Evolutionary conservation across 2,113 vertebrate species (phyloP).

Genomic region (Nannospalax galili): DNA sequence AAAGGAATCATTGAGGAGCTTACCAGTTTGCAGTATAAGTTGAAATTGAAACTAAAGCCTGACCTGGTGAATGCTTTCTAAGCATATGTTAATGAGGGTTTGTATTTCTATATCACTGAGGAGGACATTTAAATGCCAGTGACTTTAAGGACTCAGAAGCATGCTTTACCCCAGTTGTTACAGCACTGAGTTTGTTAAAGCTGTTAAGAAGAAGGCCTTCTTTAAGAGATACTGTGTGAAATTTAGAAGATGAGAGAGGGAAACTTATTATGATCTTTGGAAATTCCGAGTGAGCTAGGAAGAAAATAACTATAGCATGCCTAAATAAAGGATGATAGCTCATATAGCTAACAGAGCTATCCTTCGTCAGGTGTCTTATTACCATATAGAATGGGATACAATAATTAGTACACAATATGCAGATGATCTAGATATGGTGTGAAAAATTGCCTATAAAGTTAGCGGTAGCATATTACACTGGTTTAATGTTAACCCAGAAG

Average conservation of each 20-base stretch:
- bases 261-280: not conserved
- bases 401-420: not conserved
- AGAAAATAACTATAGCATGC: not conserved
- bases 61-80: not conserved
- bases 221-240: not conserved
- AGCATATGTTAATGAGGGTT: not conserved
- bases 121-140: not conserved
- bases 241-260: not conserved
- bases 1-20: not conserved
- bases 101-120: not conserved
- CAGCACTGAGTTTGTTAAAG: not conserved
- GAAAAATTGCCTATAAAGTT: not conserved
- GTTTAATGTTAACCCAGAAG: not conserved
- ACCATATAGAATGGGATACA: no score
- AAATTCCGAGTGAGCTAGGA: not conserved
- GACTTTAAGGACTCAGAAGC: accelerated
- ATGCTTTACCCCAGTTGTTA: not conserved
- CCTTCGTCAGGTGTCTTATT: not conserved
- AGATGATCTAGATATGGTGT: not conserved
- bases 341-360: not conserved
- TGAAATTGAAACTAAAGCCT: not conserved
- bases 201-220: not conserved
- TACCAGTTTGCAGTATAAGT: not conserved
- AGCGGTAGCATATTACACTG: not conserved
- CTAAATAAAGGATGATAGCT: not conserved